Percentiles rank a stretch among this genome's conserved stretches.
Conservation (phyloP, 2,888 invertebrate genomes). For the Caenorhabditis auriculariae region DNA sequence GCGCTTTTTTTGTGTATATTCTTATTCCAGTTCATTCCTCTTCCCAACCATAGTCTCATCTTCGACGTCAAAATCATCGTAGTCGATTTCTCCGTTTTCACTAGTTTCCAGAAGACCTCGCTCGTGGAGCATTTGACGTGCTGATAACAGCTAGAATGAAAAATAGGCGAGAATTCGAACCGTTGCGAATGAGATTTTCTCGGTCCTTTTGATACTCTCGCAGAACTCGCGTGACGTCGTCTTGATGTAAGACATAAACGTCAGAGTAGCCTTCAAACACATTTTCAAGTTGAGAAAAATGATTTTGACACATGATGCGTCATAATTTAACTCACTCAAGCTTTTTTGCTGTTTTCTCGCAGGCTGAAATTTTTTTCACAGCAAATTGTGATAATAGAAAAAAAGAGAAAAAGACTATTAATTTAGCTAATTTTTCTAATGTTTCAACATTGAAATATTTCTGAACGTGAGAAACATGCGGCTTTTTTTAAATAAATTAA, state of each 20-base stretch:
- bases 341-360: too few relatives aligned
- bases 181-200: conserved; percentile 35
- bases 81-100: conserved; percentile 21
- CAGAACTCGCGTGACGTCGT: conserved; percentile 42
- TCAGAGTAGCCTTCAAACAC: conserved; percentile 59
- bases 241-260: conserved; percentile 55
- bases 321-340: too few relatives aligned
- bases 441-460: too few relatives aligned
- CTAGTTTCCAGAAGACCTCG: conserved; percentile 12
- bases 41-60: conserved; percentile 14
- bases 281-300: too few relatives aligned
- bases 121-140: conserved; percentile 26
- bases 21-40: not conserved
- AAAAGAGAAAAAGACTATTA: too few relatives aligned
- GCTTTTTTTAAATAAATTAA: too few relatives aligned
- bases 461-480: too few relatives aligned
- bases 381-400: too few relatives aligned
- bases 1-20: not conserved
- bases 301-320: too few relatives aligned
- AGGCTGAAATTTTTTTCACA: too few relatives aligned
- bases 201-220: conserved; percentile 43
- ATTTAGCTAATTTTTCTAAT: too few relatives aligned
- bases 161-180: conserved; percentile 8
- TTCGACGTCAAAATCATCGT: conserved; percentile 15
- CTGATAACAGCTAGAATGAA: conserved; percentile 7